Evolutionary conservation across 2,113 vertebrate species (phyloP), one percentile per base, ranked within the genome.

Genomic region (Pomatostomus ruficeps): DNA sequence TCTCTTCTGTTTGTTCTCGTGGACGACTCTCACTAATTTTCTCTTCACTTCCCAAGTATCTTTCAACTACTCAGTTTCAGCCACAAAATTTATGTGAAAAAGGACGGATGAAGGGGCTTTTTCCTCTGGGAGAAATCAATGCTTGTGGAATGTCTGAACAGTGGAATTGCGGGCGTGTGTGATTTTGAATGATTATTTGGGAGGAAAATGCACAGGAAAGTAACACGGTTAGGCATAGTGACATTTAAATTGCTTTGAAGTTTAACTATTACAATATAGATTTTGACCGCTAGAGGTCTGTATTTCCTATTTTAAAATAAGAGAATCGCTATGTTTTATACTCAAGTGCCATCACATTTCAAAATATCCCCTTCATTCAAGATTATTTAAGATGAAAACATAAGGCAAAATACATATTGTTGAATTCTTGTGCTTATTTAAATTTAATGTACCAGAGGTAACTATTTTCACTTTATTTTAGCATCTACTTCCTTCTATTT

Each of bases 261-360:
- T 88, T 54, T 81, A 58, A 35, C 54, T 85, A 36, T 1, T 13
- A 25, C 33, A 35, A 55, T 91, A 40, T 2, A 48, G 10, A 76
- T 38, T 97, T 96, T 33, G 71, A 79, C 98, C 98, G 96, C 97
- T 98, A 98, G 98, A 98, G 97, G 98, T 97, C 98, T 96, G 95
- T 97, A 97, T 98, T 98, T 97, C 93, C 98, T 93, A 89, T 76
- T 88, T 52, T 83, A 93, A 93, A 91, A 51, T 25, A 55, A 24
- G 18, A n/a, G 5, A 52, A 72, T 9, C 28, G 9, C 18, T 79
- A 52, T 51, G 12, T 48, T 88, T 77, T 68, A 42, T 45, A 52
- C 25, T 65, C 7, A n/a, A 58, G 23, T 59, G n/a, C 48, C 26
- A 76, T 21, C 6, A 23, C 36, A 81, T 83, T 67, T 65, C 61